Percentiles rank a stretch among this genome's conserved stretches.
phyloP scores from a whole-genome alignment of 2,113 vertebrate species.

The Mesembrinibis cayennensis region DNA sequence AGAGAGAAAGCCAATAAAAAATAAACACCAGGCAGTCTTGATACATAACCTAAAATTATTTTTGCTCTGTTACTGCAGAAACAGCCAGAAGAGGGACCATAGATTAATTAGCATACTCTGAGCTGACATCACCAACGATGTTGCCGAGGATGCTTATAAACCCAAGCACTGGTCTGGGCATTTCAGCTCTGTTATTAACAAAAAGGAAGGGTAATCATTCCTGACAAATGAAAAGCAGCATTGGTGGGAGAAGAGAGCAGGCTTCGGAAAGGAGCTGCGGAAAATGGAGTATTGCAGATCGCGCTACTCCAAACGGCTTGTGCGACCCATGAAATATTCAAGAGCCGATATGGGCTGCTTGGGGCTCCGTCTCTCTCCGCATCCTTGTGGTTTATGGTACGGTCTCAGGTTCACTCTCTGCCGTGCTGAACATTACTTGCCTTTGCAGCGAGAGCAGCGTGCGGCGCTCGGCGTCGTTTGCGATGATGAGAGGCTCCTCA shows the following conservation, averaged over 20 bases:
- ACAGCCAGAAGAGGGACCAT: constrained; percentile 61
- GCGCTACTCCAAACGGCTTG: not conserved
- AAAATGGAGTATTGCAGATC: accelerated
- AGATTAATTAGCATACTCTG: not conserved
- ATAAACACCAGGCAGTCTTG: not conserved
- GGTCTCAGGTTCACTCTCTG: not conserved
- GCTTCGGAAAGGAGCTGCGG: not conserved
- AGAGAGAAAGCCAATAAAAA: not conserved
- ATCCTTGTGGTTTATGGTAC: not conserved
- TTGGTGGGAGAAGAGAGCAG: not conserved
- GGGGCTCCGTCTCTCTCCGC: not conserved
- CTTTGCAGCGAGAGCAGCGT: not conserved
- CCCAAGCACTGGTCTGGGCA: not conserved
- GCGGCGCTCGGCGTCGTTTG: accelerated
- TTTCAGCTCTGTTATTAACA: not conserved
- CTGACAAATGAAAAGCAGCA: not conserved
- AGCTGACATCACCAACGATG: not conserved
- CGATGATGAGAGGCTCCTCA: not conserved
- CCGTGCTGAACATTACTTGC: not conserved
- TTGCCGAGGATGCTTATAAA: not conserved
- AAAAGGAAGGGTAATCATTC: not conserved
- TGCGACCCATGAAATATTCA: not conserved
- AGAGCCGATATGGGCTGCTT: not conserved
- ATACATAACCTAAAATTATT: not conserved
- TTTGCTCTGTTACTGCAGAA: constrained; percentile 26